A percentile compares a stretch with the other conserved stretches of the same genome.
Evolutionary conservation across 2,113 vertebrate genomes (phyloP).

Genomic region (Pseudorhombus dupliciocellatus): DNA sequence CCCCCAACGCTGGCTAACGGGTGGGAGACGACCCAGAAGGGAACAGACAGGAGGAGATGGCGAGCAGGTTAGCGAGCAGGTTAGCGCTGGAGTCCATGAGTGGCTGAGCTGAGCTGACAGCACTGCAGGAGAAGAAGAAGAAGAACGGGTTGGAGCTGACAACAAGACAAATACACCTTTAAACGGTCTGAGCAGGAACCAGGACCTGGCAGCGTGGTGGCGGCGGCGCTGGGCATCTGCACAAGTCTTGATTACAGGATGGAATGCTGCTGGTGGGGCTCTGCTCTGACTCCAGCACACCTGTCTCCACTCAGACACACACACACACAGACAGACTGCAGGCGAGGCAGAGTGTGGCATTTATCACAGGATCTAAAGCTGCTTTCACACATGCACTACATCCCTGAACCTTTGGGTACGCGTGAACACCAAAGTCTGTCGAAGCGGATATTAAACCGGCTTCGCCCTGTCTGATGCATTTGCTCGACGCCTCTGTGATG

Average conservation of each 20-base stretch:
- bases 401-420: not conserved
- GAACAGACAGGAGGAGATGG: not conserved
- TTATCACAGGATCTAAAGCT: not conserved
- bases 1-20: not conserved
- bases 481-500: not conserved
- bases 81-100: not conserved
- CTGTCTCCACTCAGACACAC: not conserved
- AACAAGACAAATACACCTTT: not conserved
- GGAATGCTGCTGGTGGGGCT: not conserved
- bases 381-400: not conserved
- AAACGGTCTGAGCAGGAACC: not conserved
- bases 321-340: not conserved
- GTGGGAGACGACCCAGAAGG: not conserved
- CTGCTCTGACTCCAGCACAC: constrained; percentile 1
- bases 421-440: not conserved
- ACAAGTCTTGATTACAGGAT: constrained; percentile 1
- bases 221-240: not conserved
- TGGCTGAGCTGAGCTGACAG: not conserved
- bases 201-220: not conserved
- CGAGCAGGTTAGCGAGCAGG: not conserved
- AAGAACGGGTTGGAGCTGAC: not conserved
- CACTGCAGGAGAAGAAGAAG: not conserved
- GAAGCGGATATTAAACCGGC: not conserved
- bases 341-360: not conserved
- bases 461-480: not conserved